Evolutionary conservation across 1,140 invertebrate genomes (phyloP).

Genomic region (Mylabris phalerata): DNA sequence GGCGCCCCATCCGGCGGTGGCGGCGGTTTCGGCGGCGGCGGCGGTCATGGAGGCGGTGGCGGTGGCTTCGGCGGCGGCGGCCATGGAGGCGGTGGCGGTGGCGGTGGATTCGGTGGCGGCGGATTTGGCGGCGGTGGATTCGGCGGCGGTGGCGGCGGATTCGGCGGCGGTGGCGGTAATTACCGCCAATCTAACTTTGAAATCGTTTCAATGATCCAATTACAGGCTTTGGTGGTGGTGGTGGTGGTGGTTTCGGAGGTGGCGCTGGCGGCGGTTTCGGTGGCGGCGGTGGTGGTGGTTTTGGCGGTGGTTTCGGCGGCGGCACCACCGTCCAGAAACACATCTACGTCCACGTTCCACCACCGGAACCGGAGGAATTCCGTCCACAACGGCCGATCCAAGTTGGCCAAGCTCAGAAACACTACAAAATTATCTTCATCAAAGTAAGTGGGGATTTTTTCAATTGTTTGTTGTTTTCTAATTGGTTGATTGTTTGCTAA

Average conservation of each 20-base stretch:
- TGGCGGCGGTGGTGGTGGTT: slow-evolving; percentile 24
- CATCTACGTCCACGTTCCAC: slow-evolving; percentile 79
- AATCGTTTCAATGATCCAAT: background rate
- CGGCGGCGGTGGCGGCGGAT: slow-evolving; percentile 24
- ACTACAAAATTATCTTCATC: slow-evolving; percentile 88
- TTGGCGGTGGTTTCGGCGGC: slow-evolving; percentile 43
- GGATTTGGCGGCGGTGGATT: slow-evolving; percentile 21
- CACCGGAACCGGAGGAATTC: slow-evolving; percentile 54
- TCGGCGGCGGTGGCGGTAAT: slow-evolving; percentile 21
- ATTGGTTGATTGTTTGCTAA: slow-evolving; percentile 18
- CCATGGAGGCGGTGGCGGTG: slow-evolving; percentile 18
- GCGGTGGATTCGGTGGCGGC: slow-evolving; percentile 15
- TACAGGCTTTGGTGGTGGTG: background rate
- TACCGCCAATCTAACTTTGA: background rate
- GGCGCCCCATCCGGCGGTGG: slow-evolving; percentile 39
- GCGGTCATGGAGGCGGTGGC: slow-evolving; percentile 20
- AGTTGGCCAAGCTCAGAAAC: slow-evolving; percentile 64
- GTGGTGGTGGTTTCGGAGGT: slow-evolving; percentile 6
- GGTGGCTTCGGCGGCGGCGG: slow-evolving; percentile 15
- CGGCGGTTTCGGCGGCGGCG: slow-evolving; percentile 28
- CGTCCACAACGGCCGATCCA: slow-evolving; percentile 57
- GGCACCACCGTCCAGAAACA: slow-evolving; percentile 67
- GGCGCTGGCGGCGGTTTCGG: slow-evolving; percentile 8
- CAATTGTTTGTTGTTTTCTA: background rate
- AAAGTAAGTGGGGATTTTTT: slow-evolving; percentile 42